A percentile compares a stretch with the other conserved stretches of the same genome.
phyloP scores from a whole-genome alignment of 2,888 invertebrate genomes.

The Epistrophe grossulariae region DNA sequence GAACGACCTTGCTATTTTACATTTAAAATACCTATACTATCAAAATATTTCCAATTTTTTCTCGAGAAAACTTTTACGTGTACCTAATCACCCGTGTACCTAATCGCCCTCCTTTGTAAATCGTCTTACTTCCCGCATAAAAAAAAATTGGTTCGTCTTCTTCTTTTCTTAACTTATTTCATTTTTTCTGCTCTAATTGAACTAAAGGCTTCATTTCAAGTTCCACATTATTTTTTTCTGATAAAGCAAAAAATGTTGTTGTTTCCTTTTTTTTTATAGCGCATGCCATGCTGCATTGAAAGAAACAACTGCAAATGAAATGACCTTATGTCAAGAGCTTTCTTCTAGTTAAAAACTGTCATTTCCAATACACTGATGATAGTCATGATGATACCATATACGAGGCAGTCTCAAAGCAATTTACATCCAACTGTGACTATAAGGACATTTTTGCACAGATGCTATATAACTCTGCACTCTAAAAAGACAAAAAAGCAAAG shows the following conservation, averaged over 20 bases:
- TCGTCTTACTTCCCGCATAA: neutral
- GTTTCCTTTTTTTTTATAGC: neutral
- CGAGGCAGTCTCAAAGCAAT: slow-evolving; percentile 16
- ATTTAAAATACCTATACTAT: too few species aligned
- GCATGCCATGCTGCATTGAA: slow-evolving; percentile 8
- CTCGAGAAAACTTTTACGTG: neutral
- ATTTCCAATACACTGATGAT: slow-evolving; percentile 48
- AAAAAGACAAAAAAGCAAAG: neutral
- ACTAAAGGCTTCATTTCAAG: slow-evolving; percentile 3
- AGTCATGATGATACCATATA: slow-evolving; percentile 12
- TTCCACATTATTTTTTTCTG: neutral
- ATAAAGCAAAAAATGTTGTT: neutral
- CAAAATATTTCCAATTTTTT: neutral
- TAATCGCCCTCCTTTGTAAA: neutral
- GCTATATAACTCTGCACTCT: neutral
- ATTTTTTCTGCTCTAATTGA: neutral
- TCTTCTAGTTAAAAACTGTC: slow-evolving; percentile 40
- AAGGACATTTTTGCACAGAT: slow-evolving; percentile 10
- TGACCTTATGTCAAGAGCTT: slow-evolving; percentile 35
- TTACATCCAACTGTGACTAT: slow-evolving; percentile 21
- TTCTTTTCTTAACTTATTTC: neutral
- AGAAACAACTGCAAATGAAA: slow-evolving; percentile 24
- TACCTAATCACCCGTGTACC: neutral
- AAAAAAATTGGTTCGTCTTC: neutral
- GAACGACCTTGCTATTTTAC: too few species aligned